Conservation (phyloP, 2,797 vertebrate species). For the Microtus agrestis region DNA sequence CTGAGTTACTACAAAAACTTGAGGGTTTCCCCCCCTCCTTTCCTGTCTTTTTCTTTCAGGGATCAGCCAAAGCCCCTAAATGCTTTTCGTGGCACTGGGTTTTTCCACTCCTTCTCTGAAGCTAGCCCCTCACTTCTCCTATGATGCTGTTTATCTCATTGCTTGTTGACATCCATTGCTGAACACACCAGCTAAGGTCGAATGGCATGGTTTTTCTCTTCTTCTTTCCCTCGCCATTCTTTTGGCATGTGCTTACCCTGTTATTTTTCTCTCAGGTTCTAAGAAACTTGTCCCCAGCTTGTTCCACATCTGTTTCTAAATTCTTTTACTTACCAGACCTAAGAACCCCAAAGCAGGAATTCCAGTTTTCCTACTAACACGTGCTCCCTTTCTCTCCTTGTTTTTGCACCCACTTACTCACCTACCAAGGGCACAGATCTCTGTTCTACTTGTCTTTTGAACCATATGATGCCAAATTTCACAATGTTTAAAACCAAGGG, state of each 20-base stretch:
- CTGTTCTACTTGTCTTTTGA: not conserved
- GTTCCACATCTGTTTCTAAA: not conserved
- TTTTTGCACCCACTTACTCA: not conserved
- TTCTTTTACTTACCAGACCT: not conserved
- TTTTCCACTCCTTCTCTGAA: not conserved
- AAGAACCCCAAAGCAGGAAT: not conserved
- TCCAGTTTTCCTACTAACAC: not conserved
- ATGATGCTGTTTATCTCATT: not conserved
- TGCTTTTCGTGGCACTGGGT: not conserved
- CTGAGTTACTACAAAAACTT: not conserved
- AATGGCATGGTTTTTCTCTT: rapidly evolving
- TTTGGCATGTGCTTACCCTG: not conserved
- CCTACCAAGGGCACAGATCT: not conserved
- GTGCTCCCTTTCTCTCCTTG: not conserved
- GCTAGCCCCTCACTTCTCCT: not conserved
- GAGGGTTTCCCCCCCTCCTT: not conserved
- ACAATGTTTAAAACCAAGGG: not conserved
- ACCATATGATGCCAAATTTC: not conserved
- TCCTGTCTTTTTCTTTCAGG: not conserved
- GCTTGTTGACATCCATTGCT: not conserved
- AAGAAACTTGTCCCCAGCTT: not conserved
- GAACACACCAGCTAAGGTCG: not conserved
- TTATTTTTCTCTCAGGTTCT: not conserved
- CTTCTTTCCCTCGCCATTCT: not conserved
- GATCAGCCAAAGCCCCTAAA: not conserved